Evolutionary conservation across 2,797 vertebrate genomes (phyloP).

Genomic region (Phaenicophaeus curvirostris): DNA sequence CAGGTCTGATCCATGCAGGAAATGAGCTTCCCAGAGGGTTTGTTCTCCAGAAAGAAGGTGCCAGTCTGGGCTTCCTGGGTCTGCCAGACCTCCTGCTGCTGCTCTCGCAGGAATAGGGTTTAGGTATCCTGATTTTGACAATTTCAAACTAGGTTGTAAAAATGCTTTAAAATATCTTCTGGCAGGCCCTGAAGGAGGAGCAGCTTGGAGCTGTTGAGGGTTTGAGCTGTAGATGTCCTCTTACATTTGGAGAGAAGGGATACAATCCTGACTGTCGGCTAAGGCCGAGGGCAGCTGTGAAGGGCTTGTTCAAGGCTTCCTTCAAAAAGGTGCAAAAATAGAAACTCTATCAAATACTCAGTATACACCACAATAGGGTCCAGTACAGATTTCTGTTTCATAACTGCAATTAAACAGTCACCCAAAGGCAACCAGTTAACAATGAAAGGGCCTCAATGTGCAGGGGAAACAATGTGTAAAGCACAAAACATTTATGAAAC

Average conservation of each 20-base stretch:
- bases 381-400: neutral
- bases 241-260: neutral
- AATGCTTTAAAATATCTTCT: neutral
- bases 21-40: neutral
- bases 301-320: neutral
- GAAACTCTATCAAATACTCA: neutral
- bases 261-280: neutral
- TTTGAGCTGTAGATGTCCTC: neutral
- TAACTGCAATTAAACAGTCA: neutral
- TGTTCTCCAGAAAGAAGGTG: neutral
- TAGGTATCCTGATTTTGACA: too few species aligned
- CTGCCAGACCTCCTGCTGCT: neutral
- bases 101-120: neutral
- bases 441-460: neutral
- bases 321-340: neutral
- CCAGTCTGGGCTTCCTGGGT: neutral
- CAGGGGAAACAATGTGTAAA: rapidly evolving
- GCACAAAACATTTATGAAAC: neutral
- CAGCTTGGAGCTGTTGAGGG: neutral
- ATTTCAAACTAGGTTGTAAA: neutral
- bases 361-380: neutral
- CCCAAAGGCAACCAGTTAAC: neutral
- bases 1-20: neutral
- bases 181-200: neutral
- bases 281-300: neutral